phyloP scores from a whole-genome alignment of 1,140 invertebrate genomes.

The Temnothorax longispinosus region DNA sequence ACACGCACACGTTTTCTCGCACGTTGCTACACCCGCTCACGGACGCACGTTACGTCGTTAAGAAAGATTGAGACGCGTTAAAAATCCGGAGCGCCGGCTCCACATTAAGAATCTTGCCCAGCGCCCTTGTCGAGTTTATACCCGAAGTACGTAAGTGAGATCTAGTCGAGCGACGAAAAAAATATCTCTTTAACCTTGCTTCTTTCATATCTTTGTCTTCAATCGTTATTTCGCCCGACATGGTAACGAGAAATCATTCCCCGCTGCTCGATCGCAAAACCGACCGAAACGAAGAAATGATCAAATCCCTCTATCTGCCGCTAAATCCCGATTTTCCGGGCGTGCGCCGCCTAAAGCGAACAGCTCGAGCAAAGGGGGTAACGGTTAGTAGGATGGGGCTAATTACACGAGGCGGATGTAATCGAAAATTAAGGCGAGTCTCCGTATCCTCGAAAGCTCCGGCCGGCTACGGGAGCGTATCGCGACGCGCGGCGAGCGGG shows the following conservation, averaged over 20 bases:
- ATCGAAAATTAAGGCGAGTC: conserved; percentile 74
- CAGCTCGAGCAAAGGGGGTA: conserved; percentile 29
- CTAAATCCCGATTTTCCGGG: conserved; percentile 48
- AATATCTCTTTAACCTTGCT: not conserved
- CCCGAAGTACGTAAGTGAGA: not conserved
- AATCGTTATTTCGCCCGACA: not conserved
- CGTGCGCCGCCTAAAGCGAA: conserved; percentile 40
- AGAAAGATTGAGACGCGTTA: conserved; percentile 56
- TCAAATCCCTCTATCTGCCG: conserved; percentile 4
- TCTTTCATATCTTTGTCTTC: not conserved
- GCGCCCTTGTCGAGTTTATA: not conserved
- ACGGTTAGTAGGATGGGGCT: conserved; percentile 55
- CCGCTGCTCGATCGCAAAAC: not conserved
- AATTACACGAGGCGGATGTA: conserved; percentile 72
- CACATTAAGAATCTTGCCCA: conserved; percentile 6
- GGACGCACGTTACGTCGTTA: conserved; percentile 1
- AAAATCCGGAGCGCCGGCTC: conserved; percentile 32
- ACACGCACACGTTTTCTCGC: conserved; percentile 15
- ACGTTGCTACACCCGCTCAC: not conserved
- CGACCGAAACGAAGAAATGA: conserved; percentile 35
- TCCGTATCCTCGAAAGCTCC: conserved; percentile 64
- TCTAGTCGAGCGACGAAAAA: not conserved
- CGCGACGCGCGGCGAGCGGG: not conserved
- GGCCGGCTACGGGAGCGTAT: conserved; percentile 40
- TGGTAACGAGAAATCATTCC: not conserved